These are phyloP conservation scores for Hiodon tergisus DNA, from an alignment of 2,113 vertebrate genomes.

Conservation along the genomic window DNA sequence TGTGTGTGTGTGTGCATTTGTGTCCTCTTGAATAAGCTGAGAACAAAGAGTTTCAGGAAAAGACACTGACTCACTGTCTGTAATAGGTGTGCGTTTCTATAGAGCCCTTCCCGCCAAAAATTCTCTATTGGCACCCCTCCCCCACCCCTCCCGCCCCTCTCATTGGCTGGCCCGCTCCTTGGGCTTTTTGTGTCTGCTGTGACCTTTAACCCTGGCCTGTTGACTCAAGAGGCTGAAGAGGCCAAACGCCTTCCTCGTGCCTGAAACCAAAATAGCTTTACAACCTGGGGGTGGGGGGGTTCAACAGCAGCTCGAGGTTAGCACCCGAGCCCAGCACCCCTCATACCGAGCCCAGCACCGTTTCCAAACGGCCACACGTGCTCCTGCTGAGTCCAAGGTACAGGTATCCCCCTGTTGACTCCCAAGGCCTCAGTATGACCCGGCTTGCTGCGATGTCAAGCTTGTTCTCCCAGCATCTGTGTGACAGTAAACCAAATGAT, in stretches of 20 bases:
- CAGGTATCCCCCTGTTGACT: too few species aligned
- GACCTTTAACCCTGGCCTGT: constrained; percentile 48
- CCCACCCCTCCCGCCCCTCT: constrained; percentile 15
- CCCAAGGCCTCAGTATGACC: too few species aligned
- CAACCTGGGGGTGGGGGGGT: constrained; percentile 26
- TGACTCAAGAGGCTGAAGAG: constrained; percentile 47
- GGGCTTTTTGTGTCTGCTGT: constrained; percentile 35
- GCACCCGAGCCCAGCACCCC: too few species aligned
- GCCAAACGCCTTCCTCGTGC: constrained; percentile 38
- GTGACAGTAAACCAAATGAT: too few species aligned
- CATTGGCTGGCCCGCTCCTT: constrained; percentile 28
- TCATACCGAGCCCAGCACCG: too few species aligned
- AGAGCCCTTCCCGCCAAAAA: constrained; percentile 30
- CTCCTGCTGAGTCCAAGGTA: too few species aligned
- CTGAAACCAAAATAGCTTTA: constrained; percentile 44
- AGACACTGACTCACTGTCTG: background rate
- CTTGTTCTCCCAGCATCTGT: too few species aligned
- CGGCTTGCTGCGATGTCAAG: too few species aligned
- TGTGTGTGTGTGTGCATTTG: background rate
- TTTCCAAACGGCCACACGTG: too few species aligned
- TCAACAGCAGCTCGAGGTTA: constrained; percentile 5
- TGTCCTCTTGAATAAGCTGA: background rate
- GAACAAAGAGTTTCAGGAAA: background rate
- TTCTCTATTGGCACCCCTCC: background rate
- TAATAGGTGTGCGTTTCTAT: constrained; percentile 25